These are phyloP conservation scores for Cyprinus carpio DNA, from an alignment of 2,113 vertebrate species.

Conservation along the genomic window DNA sequence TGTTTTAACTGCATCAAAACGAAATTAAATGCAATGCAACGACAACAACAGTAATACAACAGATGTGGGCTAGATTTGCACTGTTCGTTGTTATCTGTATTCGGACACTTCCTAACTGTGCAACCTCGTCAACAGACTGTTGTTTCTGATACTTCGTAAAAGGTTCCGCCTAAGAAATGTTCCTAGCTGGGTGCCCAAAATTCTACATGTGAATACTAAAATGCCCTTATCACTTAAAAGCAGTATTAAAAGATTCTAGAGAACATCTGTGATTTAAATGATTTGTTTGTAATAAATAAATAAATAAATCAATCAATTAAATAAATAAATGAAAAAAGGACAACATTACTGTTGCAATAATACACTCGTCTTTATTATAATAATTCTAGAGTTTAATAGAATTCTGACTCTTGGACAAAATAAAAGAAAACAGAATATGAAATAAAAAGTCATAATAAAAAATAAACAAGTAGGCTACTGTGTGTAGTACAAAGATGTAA, in stretches of 20 bases:
- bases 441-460: neutral
- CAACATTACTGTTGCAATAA: neutral
- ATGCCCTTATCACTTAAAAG: neutral
- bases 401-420: neutral
- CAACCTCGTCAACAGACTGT: conserved; percentile 53
- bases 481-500: neutral
- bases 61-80: neutral
- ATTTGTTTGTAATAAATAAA: neutral
- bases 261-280: neutral
- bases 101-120: conserved; percentile 57
- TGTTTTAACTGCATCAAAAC: neutral
- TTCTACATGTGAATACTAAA: neutral
- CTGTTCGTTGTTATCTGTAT: conserved; percentile 11
- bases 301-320: too few species aligned
- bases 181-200: conserved; percentile 1
- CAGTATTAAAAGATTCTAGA: neutral
- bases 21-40: neutral
- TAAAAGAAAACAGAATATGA: neutral
- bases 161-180: conserved; percentile 47
- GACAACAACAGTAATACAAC: neutral
- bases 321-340: neutral
- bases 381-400: neutral
- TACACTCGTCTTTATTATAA: neutral
- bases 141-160: neutral
- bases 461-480: neutral